Base-by-base conservation (phyloP, 2,888 invertebrate genomes). In the Chrysotoxum bicinctum region DNA sequence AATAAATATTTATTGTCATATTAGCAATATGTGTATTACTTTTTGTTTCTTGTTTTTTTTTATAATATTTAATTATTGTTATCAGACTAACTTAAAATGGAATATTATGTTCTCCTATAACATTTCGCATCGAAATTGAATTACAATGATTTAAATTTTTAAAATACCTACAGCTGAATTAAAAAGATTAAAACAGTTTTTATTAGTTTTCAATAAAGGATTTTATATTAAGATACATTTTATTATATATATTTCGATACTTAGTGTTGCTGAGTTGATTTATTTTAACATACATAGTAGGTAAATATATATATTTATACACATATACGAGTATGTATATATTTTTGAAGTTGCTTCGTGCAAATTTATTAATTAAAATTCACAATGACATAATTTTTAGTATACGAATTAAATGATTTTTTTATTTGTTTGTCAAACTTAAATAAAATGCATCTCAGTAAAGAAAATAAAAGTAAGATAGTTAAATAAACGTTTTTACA, bases 1-100 rank as follows among this genome's bases (percentile, higher is more conserved):
- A 91, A 91, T 91, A 91, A 91, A 91, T 91, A 90, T 91, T 91
- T 91, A 91, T 91, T 91, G 91, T 91, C 91, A 90, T 89, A 90
- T 91, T 77, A 85, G 70, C 84, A 84, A 84, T 84, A 80, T 79
- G 21, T 79, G 50, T 50, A 66, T 66, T 66, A 66, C 50, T 66
- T 77, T 81, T 68, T 26, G 30, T 74, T 74, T 69, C 48, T 68
- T 43, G 45, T 69, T 69, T 23, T 48, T 32, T 52, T 21, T 21
- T 43, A 35, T 72, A 50, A 40, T 62, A 54, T 66, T 66, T 54
- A 62, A 68, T 60, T 62, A 3, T 64, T n/a, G n/a, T n/a, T 69
- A 69, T 37, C 70, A 68, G 60, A 80, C 76, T 68, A 68, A 60
- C 45, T 70, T 60, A 64, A 50, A 60, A 74, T 69, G 72, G 72